phyloP scores from a whole-genome alignment of 2,797 vertebrate genomes.

The Halcyon smyrnensis region DNA sequence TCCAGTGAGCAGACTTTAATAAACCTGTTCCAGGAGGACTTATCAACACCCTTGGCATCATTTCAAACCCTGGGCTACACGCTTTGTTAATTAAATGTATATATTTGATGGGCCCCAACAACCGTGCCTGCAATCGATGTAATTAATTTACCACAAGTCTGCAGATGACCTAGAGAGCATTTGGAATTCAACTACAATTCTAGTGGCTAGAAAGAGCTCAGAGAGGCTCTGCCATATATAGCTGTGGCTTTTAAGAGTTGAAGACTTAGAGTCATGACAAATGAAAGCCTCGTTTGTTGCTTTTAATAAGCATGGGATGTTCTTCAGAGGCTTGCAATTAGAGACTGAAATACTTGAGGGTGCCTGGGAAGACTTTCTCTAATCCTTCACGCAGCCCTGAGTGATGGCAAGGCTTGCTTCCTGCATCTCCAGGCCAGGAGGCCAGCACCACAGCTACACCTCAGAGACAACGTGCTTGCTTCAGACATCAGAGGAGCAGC shows the following conservation, averaged over 20 bases:
- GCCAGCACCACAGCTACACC: neutral
- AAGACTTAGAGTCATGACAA: constrained; percentile 17
- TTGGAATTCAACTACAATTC: neutral
- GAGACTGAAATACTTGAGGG: constrained; percentile 14
- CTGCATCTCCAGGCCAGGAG: neutral
- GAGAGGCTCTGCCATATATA: neutral
- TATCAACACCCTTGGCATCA: neutral
- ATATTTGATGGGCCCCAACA: neutral
- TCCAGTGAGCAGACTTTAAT: constrained; percentile 11
- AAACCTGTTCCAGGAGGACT: neutral
- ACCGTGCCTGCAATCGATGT: constrained; percentile 15
- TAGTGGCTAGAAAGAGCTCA: neutral
- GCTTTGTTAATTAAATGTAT: constrained; percentile 37
- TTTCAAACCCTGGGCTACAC: constrained; percentile 20
- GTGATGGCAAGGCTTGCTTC: neutral
- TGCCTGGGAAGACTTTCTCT: constrained; percentile 22
- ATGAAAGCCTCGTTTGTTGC: constrained; percentile 5
- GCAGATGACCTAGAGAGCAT: constrained; percentile 3
- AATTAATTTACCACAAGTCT: constrained; percentile 44
- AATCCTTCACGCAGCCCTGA: neutral
- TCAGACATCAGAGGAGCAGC: neutral
- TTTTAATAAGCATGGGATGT: constrained; percentile 62
- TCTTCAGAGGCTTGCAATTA: constrained; percentile 49
- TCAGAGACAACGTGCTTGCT: neutral
- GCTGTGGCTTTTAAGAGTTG: constrained; percentile 8